Evolutionary conservation across 2,113 vertebrate species (phyloP), one percentile per base, ranked within the genome.

Genomic region (Melospiza melodia): DNA sequence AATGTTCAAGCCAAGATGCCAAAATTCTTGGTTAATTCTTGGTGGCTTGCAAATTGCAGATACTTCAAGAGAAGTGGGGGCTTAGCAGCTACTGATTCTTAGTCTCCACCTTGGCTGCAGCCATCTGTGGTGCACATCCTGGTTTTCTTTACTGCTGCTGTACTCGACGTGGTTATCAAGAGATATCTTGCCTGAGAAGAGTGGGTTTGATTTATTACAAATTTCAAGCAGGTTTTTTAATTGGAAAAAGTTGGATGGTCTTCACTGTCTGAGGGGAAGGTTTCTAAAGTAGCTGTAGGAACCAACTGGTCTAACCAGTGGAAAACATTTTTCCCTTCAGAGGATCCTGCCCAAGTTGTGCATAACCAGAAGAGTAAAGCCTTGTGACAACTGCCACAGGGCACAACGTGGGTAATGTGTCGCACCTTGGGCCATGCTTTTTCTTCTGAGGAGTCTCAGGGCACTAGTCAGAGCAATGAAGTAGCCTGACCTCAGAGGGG

Each of bases 141-240:
- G 86, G 55, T 77, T 80, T 74, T 41, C 80, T 94, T 91, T 73
- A 80, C 54, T 33, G 90, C 85, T 62, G 54, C 69, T 15, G 43
- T 72, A 35, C 76, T 94, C 27, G 6, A 59, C 2, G 22, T 93
- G 89, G 81, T 83, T 81, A 88, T 91, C 97, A 97, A 97, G 96
- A 97, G 97, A 90, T 97, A 97, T 91, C 92, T 96, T 90, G 84
- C 80, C 84, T 51, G 41, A 83, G 77, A 96, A 95, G 87, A 97
- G 84, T 69, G 69, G 84, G 87, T 93, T 95, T 94, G 86, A 74
- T 97, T 84, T 93, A 52, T 73, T 62, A 77, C 18, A 87, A 68
- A 96, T 97, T 94, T 93, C 82, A 79, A 96, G 84, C 2, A 33
- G n/a, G 25, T 95, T 96, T 97, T 91, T 82, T 88, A 90, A 95